Percentiles rank a stretch among this genome's conserved stretches.
These are phyloP conservation scores for Microcaecilia unicolor DNA, from an alignment of 2,797 vertebrate species.

Conservation along the genomic window DNA sequence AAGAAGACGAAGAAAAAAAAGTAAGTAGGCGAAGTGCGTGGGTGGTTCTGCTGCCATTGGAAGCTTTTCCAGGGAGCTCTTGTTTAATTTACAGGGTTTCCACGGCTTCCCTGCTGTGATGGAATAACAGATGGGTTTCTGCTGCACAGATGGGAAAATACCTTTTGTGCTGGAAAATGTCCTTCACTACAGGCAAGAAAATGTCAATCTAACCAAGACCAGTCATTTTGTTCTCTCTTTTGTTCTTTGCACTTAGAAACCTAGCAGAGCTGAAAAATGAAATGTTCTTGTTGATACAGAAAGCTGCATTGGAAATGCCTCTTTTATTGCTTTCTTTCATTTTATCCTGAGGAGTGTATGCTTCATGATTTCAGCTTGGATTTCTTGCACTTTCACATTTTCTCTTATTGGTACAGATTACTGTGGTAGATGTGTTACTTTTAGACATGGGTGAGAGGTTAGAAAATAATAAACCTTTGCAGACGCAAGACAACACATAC, in stretches of 20 bases:
- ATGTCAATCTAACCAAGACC: background rate
- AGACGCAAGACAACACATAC: too few species aligned
- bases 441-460: too few species aligned
- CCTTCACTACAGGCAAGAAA: constrained; percentile 16
- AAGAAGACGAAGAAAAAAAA: constrained; percentile 8
- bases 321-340: background rate
- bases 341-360: background rate
- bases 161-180: constrained; percentile 29
- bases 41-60: constrained; percentile 20
- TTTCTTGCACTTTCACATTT: background rate
- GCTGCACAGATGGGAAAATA: constrained; percentile 33
- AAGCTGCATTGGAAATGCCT: background rate
- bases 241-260: background rate
- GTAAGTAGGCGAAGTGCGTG: constrained; percentile 5
- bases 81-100: constrained; percentile 40
- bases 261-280: constrained; percentile 1
- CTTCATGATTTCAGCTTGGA: background rate
- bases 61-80: constrained; percentile 34
- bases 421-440: too few species aligned
- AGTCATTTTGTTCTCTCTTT: background rate
- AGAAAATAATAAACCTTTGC: too few species aligned
- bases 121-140: constrained; percentile 36
- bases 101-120: constrained; percentile 19
- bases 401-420: background rate
- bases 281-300: background rate